A percentile compares a stretch with the other conserved stretches of the same genome.
Conservation (phyloP, 2,113 vertebrate genomes). For the Sterrhoptilus dennistouni region DNA sequence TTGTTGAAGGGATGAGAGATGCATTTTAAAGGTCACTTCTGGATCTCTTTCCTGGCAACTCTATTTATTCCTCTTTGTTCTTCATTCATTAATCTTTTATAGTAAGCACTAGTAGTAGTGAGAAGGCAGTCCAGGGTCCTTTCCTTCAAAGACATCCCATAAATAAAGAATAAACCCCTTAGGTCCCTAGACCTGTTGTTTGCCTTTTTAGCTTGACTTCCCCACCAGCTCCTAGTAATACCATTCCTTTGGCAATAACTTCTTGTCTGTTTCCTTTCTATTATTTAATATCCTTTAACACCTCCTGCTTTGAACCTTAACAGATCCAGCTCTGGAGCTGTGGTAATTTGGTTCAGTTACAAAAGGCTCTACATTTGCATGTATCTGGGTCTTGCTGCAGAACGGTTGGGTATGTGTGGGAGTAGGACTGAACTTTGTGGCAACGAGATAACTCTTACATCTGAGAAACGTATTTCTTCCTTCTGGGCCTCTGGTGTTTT, state of each 20-base stretch:
- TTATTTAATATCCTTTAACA: conserved; percentile 25
- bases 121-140: background rate
- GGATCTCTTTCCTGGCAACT: background rate
- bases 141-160: conserved; percentile 6
- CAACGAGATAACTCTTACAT: background rate
- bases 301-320: conserved; percentile 14
- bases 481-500: background rate
- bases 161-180: conserved; percentile 8
- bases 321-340: background rate
- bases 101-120: background rate
- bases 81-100: background rate
- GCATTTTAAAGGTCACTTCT: background rate
- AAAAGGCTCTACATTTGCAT: conserved; percentile 37
- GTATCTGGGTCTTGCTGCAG: conserved; percentile 39
- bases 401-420: background rate
- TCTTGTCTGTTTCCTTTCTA: background rate
- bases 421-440: conserved; percentile 31
- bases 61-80: conserved; percentile 4
- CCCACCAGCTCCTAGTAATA: background rate
- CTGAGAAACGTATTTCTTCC: background rate
- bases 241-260: background rate
- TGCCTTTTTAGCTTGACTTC: conserved; percentile 1
- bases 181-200: background rate
- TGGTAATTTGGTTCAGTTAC: conserved; percentile 17
- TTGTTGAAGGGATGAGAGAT: background rate